A percentile compares a stretch with the other conserved stretches of the same genome.
Evolutionary conservation across 2,797 vertebrate species (phyloP).

Genomic region (Malurus leucopterus): DNA sequence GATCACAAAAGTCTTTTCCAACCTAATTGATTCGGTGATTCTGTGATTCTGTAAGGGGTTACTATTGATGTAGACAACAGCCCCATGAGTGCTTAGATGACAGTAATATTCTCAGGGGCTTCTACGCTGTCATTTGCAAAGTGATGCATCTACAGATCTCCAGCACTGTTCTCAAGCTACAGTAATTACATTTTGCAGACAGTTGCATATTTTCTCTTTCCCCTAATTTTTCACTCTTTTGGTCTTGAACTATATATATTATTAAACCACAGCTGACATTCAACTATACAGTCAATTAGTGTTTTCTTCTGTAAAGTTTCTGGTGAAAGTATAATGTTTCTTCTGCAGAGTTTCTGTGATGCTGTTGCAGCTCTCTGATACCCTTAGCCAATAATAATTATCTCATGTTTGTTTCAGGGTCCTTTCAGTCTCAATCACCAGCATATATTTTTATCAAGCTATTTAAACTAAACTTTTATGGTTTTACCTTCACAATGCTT

Average conservation of each 20-base stretch:
- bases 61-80: neutral
- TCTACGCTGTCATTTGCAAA: neutral
- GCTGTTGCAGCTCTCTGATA: neutral
- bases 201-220: neutral
- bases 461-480: neutral
- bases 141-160: neutral
- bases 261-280: neutral
- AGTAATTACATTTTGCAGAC: neutral
- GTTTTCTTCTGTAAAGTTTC: neutral
- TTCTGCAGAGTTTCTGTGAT: neutral
- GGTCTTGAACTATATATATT: neutral
- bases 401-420: neutral
- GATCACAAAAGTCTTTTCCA: neutral
- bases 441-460: neutral
- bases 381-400: neutral
- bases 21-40: neutral
- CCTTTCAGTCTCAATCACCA: neutral
- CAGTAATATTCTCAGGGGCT: neutral
- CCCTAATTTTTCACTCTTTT: neutral
- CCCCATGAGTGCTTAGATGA: neutral
- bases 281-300: neutral
- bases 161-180: neutral
- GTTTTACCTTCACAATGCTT: neutral
- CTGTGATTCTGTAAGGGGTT: neutral
- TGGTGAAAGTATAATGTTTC: neutral